Evolutionary conservation across 2,888 invertebrate species (phyloP), one percentile per base, ranked within the genome.

Genomic region (Yponomeuta plumbellus): DNA sequence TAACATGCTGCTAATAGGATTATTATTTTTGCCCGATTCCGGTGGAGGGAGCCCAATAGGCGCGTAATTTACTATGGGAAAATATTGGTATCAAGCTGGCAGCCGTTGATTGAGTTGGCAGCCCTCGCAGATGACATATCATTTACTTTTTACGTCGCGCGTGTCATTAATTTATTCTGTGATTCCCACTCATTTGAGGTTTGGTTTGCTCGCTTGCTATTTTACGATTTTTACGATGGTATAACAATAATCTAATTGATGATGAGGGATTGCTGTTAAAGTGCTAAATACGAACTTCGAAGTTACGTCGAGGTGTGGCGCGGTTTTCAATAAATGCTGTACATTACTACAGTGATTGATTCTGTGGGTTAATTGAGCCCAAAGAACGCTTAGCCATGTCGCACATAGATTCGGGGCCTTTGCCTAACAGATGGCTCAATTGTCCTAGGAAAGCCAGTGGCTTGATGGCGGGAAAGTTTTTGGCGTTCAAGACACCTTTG

Each of bases 401-500:
- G 62, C 79, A 81, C 69, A 80, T 80, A 71, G 86, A 88, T 73
- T 77, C 89, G 13, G 89, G 95, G 23, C 94, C 95, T n/a, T 88
- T 97, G 68, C 97, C 97, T 17, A 94, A 94, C 74, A 94, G 97
- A 71, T 98, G 98, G 98, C 88, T 97, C 20, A 93, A 95, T 71
- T 98, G 98, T 81, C 98, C 98, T 66, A 92, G 97, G 73, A 97
- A 96, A 85, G 93, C 97, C 26, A 88, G 92, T 40, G 92, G 88
- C 64, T 84, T 97, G 65, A 93, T 98, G 67, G 93, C 93, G 59
- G 94, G 94, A 65, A 96, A 97, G 79, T 99, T 99, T 83, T 86
- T 99, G 68, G 97, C 98, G 5, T 97, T 98, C 83, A 99, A 98
- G 86, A 99, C 99, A 2, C 99, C 99, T 0, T 91, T 99, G 3